phyloP scores from a whole-genome alignment of 2,113 vertebrate genomes.

The Phylloscopus trochilus region DNA sequence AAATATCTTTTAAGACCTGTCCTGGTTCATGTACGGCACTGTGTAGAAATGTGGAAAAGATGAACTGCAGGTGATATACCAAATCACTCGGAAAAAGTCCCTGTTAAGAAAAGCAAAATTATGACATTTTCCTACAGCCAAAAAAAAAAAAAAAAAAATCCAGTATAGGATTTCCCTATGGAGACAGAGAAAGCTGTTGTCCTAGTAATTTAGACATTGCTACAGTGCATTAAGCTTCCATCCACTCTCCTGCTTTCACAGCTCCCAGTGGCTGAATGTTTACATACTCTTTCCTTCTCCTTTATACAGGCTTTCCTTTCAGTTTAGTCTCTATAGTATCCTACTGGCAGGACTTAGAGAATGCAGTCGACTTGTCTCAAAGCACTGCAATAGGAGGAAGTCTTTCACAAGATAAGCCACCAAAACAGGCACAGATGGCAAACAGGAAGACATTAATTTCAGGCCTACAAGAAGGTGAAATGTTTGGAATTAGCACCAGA shows the following conservation, averaged over 20 bases:
- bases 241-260: not conserved
- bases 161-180: not conserved
- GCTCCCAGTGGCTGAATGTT: not conserved
- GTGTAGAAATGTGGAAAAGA: not conserved
- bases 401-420: not conserved
- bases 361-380: fast-evolving
- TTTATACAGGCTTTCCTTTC: not conserved
- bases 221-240: fast-evolving
- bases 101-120: not conserved
- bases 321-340: not conserved
- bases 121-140: not conserved
- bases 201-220: not conserved
- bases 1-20: not conserved
- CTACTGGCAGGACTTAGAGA: not conserved
- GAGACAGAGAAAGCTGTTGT: not conserved
- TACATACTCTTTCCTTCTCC: not conserved
- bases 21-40: fast-evolving
- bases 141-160: not conserved
- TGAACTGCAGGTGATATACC: fast-evolving
- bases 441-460: not conserved
- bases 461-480: not conserved
- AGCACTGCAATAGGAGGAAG: not conserved
- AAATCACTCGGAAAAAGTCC: not conserved
- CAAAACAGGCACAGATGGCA: not conserved
- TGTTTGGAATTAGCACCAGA: not conserved